Conservation (phyloP, 2,888 invertebrate genomes). For the Diarsia dahlii region DNA sequence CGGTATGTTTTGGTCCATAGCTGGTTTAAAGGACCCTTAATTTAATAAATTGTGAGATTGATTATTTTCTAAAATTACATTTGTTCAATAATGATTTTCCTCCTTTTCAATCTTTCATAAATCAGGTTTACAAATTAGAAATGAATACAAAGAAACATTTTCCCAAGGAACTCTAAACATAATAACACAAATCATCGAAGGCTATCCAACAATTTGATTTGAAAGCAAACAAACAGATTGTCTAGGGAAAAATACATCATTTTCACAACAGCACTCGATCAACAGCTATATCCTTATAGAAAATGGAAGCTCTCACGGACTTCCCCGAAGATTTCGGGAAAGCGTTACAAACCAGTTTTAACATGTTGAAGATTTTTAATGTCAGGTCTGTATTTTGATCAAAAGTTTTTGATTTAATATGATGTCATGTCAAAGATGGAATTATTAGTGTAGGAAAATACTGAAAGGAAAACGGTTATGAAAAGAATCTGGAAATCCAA, state of each 20-base stretch:
- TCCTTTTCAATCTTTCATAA: neutral
- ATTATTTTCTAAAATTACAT: neutral
- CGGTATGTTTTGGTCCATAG: neutral
- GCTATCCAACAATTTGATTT: slow-evolving; percentile 30
- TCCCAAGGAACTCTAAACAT: slow-evolving; percentile 34
- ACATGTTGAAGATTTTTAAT: slow-evolving; percentile 62
- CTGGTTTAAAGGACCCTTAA: neutral
- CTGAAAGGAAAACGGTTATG: neutral
- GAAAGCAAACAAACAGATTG: slow-evolving; percentile 26
- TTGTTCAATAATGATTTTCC: neutral
- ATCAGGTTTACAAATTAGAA: neutral
- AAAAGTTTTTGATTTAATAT: too few species aligned
- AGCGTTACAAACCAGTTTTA: slow-evolving; percentile 61
- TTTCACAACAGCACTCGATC: slow-evolving; percentile 45
- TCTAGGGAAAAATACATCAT: slow-evolving; percentile 50
- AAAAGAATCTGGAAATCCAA: neutral
- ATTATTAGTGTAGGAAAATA: neutral
- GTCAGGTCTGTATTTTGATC: slow-evolving; percentile 65
- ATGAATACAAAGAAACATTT: neutral
- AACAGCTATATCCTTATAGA: slow-evolving; percentile 42
- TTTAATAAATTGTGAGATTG: neutral
- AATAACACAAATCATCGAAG: slow-evolving; percentile 38
- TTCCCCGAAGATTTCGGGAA: slow-evolving; percentile 69
- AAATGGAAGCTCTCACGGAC: slow-evolving; percentile 60
- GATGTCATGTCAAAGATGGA: too few species aligned